phyloP scores from a whole-genome alignment of 2,113 vertebrate genomes.

The Pedionomus torquatus region DNA sequence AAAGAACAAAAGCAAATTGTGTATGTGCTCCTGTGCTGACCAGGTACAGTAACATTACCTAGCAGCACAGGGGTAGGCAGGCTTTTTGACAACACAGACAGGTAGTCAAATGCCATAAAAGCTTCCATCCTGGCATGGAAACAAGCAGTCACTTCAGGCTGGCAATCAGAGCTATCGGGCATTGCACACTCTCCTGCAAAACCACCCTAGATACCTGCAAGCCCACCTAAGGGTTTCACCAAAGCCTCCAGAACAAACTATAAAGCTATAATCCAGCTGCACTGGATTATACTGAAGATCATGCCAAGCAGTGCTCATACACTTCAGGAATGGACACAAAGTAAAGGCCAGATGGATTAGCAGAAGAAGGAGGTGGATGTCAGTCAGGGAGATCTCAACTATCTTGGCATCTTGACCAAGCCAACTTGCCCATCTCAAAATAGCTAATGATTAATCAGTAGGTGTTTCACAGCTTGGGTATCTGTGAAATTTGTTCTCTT shows the following conservation, averaged over 20 bases:
- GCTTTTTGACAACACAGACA: neutral
- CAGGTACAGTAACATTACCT: accelerated
- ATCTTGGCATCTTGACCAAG: neutral
- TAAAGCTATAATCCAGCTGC: too few relatives aligned
- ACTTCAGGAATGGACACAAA: neutral
- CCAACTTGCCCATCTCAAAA: neutral
- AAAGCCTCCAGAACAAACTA: neutral
- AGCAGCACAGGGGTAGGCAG: neutral
- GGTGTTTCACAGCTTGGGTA: neutral
- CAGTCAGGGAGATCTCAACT: neutral
- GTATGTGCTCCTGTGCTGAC: neutral
- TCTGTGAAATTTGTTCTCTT: neutral
- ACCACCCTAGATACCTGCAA: neutral
- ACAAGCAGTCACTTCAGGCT: neutral
- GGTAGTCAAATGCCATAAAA: neutral
- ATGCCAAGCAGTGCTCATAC: neutral
- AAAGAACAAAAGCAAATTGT: neutral
- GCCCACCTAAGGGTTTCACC: neutral
- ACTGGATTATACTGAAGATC: neutral
- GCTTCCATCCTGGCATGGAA: neutral
- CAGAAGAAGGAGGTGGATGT: neutral
- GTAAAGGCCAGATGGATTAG: neutral
- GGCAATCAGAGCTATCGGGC: neutral
- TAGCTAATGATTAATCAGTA: neutral
- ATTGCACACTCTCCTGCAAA: neutral